Evolutionary conservation across 1,140 invertebrate genomes (phyloP), one percentile per base, ranked within the genome.

Genomic region (Rhyzopertha dominica): DNA sequence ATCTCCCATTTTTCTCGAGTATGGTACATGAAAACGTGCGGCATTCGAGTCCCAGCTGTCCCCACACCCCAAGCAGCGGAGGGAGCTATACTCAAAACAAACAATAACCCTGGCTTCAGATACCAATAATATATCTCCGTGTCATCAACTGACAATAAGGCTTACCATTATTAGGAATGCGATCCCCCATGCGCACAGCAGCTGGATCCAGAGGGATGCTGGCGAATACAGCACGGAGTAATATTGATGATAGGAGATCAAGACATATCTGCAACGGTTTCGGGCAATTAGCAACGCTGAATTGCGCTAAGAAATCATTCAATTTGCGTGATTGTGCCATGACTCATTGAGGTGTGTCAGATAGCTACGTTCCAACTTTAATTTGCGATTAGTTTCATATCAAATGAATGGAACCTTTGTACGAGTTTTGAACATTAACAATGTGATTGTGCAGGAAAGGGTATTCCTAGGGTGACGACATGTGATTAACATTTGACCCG

Each of bases 11-110:
- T 58, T 86, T 85, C 48, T 79, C 77, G 4, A 91, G 70, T 39
- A 92, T 90, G 1, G 88, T 92, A 66, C 89, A 92, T 0, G 87
- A 90, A 63, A 90, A 91, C 1, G 85, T 88, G 2, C 74, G 69
- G 5, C 74, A 66, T 48, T 91, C 82, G 5, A 90, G 68, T 0
- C 88, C 89, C 47, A 92, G 70, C 41, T 75, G 76, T 3, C 88
- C 89, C 88, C 89, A 92, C 2, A 87, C 65, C n/a, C 80, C 86
- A 2, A 87, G 56, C 19, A 90, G 67, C 0, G 89, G 85, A 14
- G 86, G 86, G 2, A 88, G 62, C 74, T 91, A 61, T n/a, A n/a
- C n/a, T n/a, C n/a, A n/a, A n/a, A n/a, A n/a, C n/a, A 36, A 84
- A 69, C 0, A 68, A 32, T 13, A 82, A 64, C 0, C 67, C 16